These are phyloP conservation scores for Melanotaenia maccullochi DNA, from an alignment of 2,797 vertebrate genomes.

Conservation along the genomic window DNA sequence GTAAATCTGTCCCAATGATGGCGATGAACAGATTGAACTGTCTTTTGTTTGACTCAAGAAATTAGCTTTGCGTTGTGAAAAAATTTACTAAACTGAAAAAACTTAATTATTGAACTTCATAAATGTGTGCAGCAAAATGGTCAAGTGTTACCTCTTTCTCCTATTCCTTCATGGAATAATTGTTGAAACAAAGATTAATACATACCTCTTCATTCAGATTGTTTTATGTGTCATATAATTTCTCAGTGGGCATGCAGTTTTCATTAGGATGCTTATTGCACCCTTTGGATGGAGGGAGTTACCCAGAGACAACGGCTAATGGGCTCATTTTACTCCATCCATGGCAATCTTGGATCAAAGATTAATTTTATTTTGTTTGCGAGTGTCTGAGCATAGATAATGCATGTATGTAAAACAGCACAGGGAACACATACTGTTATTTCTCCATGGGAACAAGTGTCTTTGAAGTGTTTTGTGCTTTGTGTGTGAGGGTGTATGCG, in stretches of 20 bases:
- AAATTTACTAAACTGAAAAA: no score
- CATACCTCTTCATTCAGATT: neutral
- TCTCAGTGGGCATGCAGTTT: conserved; percentile 10
- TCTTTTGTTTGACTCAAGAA: no score
- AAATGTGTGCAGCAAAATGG: neutral
- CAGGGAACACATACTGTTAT: conserved; percentile 46
- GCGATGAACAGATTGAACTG: no score
- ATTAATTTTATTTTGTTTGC: conserved; percentile 23
- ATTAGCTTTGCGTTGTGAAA: no score
- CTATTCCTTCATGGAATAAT: neutral
- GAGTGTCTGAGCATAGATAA: conserved; percentile 37
- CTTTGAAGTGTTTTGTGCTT: conserved; percentile 70
- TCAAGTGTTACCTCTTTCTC: no score
- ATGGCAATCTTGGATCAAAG: conserved; percentile 46
- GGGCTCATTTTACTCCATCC: conserved; percentile 33
- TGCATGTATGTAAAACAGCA: conserved; percentile 62
- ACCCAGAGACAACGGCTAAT: conserved; percentile 28
- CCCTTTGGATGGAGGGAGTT: conserved; percentile 2
- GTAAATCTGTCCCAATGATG: no score
- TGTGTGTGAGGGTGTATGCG: conserved; percentile 18
- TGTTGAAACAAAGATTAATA: conserved; percentile 2
- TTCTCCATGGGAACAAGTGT: conserved; percentile 48
- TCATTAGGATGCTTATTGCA: conserved; percentile 10
- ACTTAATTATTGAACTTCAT: neutral
- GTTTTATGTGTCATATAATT: conserved; percentile 3